phyloP scores from a whole-genome alignment of 2,797 vertebrate species.

The Anabacerthia variegaticeps region DNA sequence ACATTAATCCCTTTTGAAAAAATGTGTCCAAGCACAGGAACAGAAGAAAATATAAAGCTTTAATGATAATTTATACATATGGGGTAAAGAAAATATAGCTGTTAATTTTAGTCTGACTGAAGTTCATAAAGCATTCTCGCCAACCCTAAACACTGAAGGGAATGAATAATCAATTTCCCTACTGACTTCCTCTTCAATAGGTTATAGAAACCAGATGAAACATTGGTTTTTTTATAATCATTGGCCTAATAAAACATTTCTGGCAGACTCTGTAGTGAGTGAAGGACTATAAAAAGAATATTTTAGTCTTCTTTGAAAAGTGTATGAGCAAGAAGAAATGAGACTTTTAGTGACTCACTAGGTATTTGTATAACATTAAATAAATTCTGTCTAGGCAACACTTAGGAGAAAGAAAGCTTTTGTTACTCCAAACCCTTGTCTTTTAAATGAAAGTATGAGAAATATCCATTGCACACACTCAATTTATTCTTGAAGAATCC shows the following conservation, averaged over 20 bases:
- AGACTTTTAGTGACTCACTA: background rate
- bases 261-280: background rate
- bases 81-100: background rate
- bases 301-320: background rate
- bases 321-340: background rate
- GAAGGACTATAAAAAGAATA: background rate
- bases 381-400: background rate
- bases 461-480: background rate
- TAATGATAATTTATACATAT: background rate
- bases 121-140: background rate
- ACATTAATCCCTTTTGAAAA: background rate
- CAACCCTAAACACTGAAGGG: background rate
- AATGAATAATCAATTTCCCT: background rate
- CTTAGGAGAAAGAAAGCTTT: background rate
- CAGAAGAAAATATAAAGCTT: background rate
- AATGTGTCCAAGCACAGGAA: background rate
- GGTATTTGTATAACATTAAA: background rate
- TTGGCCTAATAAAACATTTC: background rate
- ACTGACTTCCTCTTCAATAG: background rate
- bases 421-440: background rate
- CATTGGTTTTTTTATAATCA: background rate
- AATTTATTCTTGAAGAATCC: background rate
- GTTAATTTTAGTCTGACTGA: background rate
- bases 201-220: background rate
- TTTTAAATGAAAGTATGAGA: background rate